A percentile compares a stretch with the other conserved stretches of the same genome.
Evolutionary conservation across 2,888 invertebrate genomes (phyloP).

Genomic region (Willowsia nigromaculata): DNA sequence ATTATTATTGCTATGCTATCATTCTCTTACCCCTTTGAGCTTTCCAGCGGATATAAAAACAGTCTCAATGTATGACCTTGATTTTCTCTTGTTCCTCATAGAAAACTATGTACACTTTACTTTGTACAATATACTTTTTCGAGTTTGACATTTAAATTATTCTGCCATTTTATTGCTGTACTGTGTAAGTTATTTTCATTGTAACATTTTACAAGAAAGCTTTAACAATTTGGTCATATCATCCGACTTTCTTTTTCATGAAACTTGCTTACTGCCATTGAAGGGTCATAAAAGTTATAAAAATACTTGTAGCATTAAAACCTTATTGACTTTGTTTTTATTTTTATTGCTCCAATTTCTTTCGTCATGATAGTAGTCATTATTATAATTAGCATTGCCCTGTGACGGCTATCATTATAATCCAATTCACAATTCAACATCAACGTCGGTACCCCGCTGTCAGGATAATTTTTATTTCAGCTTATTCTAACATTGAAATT

Average conservation of each 20-base stretch:
- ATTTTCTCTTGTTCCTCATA: not conserved
- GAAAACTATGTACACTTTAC: too few relatives aligned
- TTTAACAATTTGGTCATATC: not conserved
- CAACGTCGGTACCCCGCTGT: constrained; percentile 19
- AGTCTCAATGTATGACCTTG: not conserved
- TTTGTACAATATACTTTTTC: too few relatives aligned
- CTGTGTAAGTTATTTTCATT: too few relatives aligned
- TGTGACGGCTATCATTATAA: constrained; percentile 33
- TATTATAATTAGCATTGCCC: constrained; percentile 36
- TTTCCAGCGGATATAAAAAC: too few relatives aligned
- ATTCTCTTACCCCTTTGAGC: not conserved
- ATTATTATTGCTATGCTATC: not conserved
- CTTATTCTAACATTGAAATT: not conserved
- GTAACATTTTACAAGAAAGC: not conserved
- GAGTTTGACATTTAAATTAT: too few relatives aligned
- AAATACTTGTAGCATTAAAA: not conserved
- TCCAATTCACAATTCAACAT: constrained; percentile 31
- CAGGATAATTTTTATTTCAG: constrained; percentile 5
- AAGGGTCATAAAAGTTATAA: constrained; percentile 1
- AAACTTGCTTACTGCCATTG: not conserved
- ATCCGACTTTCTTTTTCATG: not conserved
- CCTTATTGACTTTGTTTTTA: constrained; percentile 34
- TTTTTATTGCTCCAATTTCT: constrained; percentile 44
- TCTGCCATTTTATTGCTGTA: too few relatives aligned
- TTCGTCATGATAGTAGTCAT: constrained; percentile 33